Evolutionary conservation across 2,113 vertebrate species (phyloP), one percentile per base, ranked within the genome.

Genomic region (Atlantisia rogersi): DNA sequence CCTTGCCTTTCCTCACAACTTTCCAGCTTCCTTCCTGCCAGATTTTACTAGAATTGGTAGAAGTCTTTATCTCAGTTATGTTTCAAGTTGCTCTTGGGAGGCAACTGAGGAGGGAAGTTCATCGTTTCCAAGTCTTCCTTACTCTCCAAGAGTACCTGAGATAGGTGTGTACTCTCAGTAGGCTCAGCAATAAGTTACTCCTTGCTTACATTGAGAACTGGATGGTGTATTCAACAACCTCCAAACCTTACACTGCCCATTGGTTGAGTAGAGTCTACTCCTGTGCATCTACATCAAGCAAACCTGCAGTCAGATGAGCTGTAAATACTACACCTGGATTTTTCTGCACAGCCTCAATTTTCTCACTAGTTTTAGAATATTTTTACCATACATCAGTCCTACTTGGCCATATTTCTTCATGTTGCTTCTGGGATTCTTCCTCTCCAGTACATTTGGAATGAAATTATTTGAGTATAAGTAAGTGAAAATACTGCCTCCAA

Each of bases 281-380:
- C 25, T 11, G 5, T 35, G 28, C 53, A 22, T 18, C 67, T 37
- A 12, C 35, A 50, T 55, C 44, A 60, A 29, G 58, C 16, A 48
- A 75, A 11, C 15, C 12, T 2, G 1, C 1, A 0, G 28, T 63
- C 64, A 52, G 42, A 32, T 5, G 46, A 86, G 32, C 60, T 63
- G 2, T 12, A 12, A 37, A 5, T 60, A 9, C 65, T 28, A 11
- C 5, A 40, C 42, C 31, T 59, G 46, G 25, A n/a, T 68, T 91
- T 74, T 79, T 60, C 58, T 14, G 2, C 9, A 14, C 10, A 85
- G 3, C 15, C 29, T 48, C 22, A 11, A 20, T 90, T 63, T 77
- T 68, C 46, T 79, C 50, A 20, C 16, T 37, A 15, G 11, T 65
- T 39, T 83, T 55, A 77, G 59, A 46, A 53, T 40, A 32, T 63